Base-by-base conservation (phyloP, 1,140 invertebrate genomes). In the Latrodectus geometricus region DNA sequence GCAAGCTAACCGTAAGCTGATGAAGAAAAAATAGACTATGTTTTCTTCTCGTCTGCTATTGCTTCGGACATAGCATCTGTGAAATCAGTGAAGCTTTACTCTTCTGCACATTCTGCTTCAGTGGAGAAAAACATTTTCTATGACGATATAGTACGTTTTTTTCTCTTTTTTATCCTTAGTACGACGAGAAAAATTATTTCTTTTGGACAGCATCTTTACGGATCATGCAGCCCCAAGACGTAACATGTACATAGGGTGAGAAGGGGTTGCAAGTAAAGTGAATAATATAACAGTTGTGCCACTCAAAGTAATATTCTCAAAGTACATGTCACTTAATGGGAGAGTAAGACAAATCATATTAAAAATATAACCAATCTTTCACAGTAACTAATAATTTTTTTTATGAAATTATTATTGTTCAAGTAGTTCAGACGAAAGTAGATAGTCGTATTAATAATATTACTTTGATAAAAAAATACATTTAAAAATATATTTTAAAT, bases 91-190 rank as follows among this genome's bases (percentile, higher is more conserved):
- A 68, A 83, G 80, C 80, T 83, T 83, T 68, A 83, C 80, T 74
- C 15, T 83, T 83, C 73, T 74, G 82, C 74, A 54, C 12, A 76
- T 84, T 84, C 73, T 76, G 73, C 82, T 76, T 84, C 82, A 69
- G 14, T 84, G 74, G 82, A 84, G 82, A 84, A 84, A 82, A 73
- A 84, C 82, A 84, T 75, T 84, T 76, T 84, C 72, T 84, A 75
- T 76, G 82, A 76, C 21, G 73, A 81, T 35, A 81, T 81, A 72
- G 79, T 66, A 54, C 79, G 70, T 54, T 69, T 81, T 72, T 81
- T 81, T 21, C 52, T 14, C 9, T 54, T 52, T 81, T 20, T 50
- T 69, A 52, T 79, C 66, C 69, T 15, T 17, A 23, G 54, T 68
- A 21, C 66, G 66, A 81, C 79, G 70, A 80, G 79, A 17, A 56